A percentile compares a stretch with the other conserved stretches of the same genome.
Conservation (phyloP, 1,140 invertebrate genomes). For the Hormaphis cornu region DNA sequence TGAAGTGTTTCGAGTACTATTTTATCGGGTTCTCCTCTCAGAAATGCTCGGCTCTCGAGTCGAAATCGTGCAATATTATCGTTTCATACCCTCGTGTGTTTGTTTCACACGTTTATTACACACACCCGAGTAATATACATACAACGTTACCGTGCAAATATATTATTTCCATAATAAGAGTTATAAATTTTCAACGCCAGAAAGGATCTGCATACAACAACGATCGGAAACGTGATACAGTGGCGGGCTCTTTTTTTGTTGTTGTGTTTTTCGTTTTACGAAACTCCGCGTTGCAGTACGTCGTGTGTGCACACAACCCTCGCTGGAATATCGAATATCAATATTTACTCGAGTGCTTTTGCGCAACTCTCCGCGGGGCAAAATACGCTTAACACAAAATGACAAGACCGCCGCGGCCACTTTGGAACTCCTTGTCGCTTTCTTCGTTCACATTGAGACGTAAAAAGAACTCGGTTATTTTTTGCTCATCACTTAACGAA, state of each 20-base stretch:
- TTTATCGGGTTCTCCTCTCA: too few relatives aligned
- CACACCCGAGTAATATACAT: too few relatives aligned
- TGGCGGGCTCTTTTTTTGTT: not conserved
- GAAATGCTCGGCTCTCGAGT: not conserved
- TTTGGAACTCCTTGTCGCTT: too few relatives aligned
- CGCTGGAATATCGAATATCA: constrained; percentile 6
- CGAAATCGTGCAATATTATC: not conserved
- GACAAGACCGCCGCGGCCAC: too few relatives aligned
- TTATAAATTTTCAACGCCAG: not conserved
- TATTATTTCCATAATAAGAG: not conserved
- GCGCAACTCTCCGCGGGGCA: not conserved
- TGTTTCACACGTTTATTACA: not conserved
- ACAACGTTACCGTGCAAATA: not conserved
- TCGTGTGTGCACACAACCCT: too few relatives aligned
- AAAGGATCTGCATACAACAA: not conserved
- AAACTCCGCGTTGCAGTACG: not conserved
- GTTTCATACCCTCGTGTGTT: not conserved
- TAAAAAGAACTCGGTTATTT: too few relatives aligned
- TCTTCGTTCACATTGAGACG: too few relatives aligned
- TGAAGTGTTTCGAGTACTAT: too few relatives aligned
- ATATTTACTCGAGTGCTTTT: constrained; percentile 13
- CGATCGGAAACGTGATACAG: not conserved
- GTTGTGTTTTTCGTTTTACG: not conserved
- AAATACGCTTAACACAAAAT: too few relatives aligned
- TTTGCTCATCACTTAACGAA: too few relatives aligned